Evolutionary conservation across 2,888 invertebrate species (phyloP), one percentile per base, ranked within the genome.

Genomic region (Strigamia maritima): DNA sequence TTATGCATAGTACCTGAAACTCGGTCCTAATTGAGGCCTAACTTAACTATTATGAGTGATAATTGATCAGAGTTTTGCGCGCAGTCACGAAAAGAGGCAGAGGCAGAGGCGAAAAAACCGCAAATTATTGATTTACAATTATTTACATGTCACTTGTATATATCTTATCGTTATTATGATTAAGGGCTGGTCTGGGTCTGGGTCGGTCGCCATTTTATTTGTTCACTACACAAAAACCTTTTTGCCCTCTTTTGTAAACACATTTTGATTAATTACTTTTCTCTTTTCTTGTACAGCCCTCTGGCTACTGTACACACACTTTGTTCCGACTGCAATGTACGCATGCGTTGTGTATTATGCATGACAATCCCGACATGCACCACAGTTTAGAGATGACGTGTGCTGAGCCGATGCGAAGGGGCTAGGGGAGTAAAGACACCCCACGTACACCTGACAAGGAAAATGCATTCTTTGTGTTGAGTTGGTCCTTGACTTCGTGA

Each of bases 241-340:
- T 65, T 65, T 65, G 28, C 65, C 65, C 65, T 65, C 65, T 65
- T 65, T 65, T 65, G 65, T 65, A 65, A 65, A 65, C 65, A 65
- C 65, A 65, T 65, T 65, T 65, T 65, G 65, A 65, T 65, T 65
- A 65, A 65, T 65, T 65, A 65, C 65, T 65, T 65, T 65, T 65
- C 65, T 65, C 65, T 65, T 65, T 26, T 65, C 65, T 65, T 65
- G 65, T 16, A 24, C 65, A 26, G 24, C 65, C 65, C 65, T 65
- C 65, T 65, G 65, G 65, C 65, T 65, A 65, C 65, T 65, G 65
- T 65, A 26, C 26, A 65, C 65, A 65, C 65, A 65, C 65, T 65
- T 49, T 49, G 49, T 49, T 12, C 65, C 65, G 65, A 19, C 6
- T 14, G n/a, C 19, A 19, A 2, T 19, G 49, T 49, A 65, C 65